Percentiles rank a stretch among this genome's conserved stretches.
phyloP scores from a whole-genome alignment of 2,113 vertebrate genomes.

The Oryzias celebensis region DNA sequence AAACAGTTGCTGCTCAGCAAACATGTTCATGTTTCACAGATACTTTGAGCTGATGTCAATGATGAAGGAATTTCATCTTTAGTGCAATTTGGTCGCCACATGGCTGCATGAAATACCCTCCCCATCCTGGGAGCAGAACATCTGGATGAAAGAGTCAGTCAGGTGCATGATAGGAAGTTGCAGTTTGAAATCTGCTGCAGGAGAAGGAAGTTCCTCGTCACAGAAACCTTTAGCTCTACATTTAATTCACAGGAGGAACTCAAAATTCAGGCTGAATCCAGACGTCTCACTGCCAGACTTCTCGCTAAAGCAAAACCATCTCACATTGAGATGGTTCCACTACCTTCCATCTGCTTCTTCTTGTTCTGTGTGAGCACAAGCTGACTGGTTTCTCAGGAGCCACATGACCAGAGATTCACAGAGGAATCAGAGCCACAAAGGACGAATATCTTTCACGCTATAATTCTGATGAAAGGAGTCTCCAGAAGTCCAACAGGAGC shows the following conservation, averaged over 20 bases:
- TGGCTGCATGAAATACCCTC: neutral
- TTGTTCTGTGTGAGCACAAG: neutral
- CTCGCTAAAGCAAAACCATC: neutral
- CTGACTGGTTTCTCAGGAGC: neutral
- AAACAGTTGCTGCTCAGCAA: constrained; percentile 20
- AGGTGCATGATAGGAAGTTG: constrained; percentile 8
- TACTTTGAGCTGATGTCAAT: constrained; percentile 44
- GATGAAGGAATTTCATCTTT: constrained; percentile 59
- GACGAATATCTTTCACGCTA: no score
- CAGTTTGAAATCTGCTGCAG: neutral
- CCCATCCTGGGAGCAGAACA: neutral
- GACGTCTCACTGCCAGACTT: neutral
- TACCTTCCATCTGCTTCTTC: neutral
- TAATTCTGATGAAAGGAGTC: no score
- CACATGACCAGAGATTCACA: no score
- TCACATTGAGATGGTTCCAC: no score
- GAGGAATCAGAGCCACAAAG: no score
- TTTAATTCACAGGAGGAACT: neutral
- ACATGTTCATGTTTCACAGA: constrained; percentile 37
- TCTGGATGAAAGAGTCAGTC: neutral
- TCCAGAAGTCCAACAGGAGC: no score
- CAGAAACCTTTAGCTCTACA: neutral
- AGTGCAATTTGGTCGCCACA: constrained; percentile 65
- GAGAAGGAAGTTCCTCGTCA: neutral
- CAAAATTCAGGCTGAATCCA: neutral